Percentiles rank a stretch among this genome's conserved stretches.
phyloP scores from a whole-genome alignment of 2,113 vertebrate species.

The Pandion haliaetus region DNA sequence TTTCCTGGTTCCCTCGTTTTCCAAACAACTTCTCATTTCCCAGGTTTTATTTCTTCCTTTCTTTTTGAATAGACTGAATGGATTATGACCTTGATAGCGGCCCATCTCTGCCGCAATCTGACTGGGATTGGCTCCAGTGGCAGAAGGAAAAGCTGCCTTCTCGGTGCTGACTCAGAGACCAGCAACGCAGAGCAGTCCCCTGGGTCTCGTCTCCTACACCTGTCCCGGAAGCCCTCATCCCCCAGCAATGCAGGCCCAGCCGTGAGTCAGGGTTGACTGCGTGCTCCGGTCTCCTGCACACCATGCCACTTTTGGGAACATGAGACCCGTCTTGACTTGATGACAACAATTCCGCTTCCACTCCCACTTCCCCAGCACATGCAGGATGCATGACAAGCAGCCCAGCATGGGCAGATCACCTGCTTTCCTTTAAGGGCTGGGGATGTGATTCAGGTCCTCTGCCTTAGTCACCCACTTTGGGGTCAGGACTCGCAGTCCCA shows the following conservation, averaged over 20 bases:
- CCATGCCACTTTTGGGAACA: rapidly evolving
- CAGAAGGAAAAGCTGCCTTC: not conserved
- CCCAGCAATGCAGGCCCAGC: rapidly evolving
- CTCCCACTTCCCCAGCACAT: rapidly evolving
- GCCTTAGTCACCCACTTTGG: not conserved
- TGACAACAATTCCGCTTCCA: not conserved
- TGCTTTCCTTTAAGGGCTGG: not conserved
- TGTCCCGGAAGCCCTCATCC: not conserved
- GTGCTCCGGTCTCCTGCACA: too few relatives aligned
- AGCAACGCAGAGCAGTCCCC: not conserved
- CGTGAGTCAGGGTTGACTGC: not conserved
- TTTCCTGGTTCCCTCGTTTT: not conserved
- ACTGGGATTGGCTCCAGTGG: not conserved
- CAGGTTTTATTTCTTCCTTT: not conserved
- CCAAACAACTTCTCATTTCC: not conserved
- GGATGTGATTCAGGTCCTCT: not conserved
- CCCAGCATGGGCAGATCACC: rapidly evolving
- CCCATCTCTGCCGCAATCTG: not conserved
- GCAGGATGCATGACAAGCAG: not conserved
- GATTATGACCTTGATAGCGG: rapidly evolving
- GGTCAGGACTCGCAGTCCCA: not conserved
- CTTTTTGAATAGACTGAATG: not conserved
- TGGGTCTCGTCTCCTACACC: rapidly evolving
- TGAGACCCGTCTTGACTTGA: rapidly evolving
- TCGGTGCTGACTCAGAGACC: not conserved